phyloP scores from a whole-genome alignment of 2,888 invertebrate species.

The Drosophila ezoana region DNA sequence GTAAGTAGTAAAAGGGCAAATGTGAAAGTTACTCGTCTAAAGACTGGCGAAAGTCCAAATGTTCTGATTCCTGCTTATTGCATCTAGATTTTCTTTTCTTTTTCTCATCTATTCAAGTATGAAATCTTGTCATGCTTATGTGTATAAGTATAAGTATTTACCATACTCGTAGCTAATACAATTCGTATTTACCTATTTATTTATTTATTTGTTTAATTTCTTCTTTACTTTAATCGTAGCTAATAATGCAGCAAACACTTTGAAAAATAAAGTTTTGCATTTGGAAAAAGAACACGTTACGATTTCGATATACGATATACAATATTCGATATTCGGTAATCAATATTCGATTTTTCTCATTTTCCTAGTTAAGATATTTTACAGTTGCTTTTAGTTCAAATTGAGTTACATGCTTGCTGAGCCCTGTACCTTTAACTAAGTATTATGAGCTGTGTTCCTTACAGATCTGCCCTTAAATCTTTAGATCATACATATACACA shows the following conservation, averaged over 20 bases:
- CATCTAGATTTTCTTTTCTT: conserved; percentile 38
- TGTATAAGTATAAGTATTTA: conserved; percentile 28
- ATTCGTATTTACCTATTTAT: conserved; percentile 25
- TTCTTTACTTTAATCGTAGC: conserved; percentile 31
- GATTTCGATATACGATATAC: conserved; percentile 33
- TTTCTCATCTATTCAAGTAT: conserved; percentile 28
- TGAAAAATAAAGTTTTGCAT: conserved; percentile 75
- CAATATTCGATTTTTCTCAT: conserved; percentile 34
- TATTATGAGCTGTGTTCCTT: conserved; percentile 33
- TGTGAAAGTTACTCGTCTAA: conserved; percentile 25
- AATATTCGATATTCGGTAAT: conserved; percentile 16
- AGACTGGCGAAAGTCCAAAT: conserved; percentile 29
- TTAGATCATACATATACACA: conserved; percentile 20
- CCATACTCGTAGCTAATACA: conserved; percentile 56
- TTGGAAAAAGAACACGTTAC: conserved; percentile 45
- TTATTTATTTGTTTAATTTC: conserved; percentile 10
- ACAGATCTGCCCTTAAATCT: conserved; percentile 9
- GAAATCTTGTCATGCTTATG: conserved; percentile 47
- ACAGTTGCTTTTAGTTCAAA: conserved; percentile 70
- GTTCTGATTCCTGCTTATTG: conserved; percentile 51
- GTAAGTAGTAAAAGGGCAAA: conserved; percentile 7
- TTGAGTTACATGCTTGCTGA: conserved; percentile 37
- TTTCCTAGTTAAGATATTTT: conserved; percentile 53
- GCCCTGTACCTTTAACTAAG: conserved; percentile 25
- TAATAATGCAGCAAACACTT: conserved; percentile 69